Evolutionary conservation across 2,888 invertebrate genomes (phyloP).

Genomic region (Pomacea canaliculata): DNA sequence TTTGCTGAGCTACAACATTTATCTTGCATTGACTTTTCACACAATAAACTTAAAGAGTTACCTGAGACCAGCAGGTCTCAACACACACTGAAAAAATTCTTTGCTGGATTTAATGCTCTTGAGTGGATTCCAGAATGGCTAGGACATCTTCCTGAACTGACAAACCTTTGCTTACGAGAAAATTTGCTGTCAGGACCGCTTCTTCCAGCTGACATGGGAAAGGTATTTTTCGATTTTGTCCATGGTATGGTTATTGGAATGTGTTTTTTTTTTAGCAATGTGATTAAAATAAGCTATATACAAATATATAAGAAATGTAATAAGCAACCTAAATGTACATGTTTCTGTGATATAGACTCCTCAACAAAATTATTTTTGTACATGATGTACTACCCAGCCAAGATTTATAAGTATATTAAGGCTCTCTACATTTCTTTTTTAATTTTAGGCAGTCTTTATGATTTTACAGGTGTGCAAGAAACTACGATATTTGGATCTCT

Average conservation of each 20-base stretch:
- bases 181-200: conserved; percentile 46
- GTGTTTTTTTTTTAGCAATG: too few species aligned
- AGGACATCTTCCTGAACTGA: conserved; percentile 37
- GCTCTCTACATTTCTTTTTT: too few species aligned
- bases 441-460: too few species aligned
- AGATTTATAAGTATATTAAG: too few species aligned
- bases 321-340: too few species aligned
- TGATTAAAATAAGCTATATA: too few species aligned
- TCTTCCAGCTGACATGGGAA: conserved; percentile 44
- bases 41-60: conserved; percentile 45
- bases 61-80: conserved; percentile 43
- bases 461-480: conserved; percentile 32
- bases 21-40: conserved; percentile 51
- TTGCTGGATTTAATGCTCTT: conserved; percentile 46
- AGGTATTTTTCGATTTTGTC: not conserved
- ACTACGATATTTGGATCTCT: conserved; percentile 48
- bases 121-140: conserved; percentile 50
- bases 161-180: conserved; percentile 49
- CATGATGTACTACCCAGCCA: too few species aligned
- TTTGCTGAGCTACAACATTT: conserved; percentile 46
- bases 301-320: too few species aligned
- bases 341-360: too few species aligned
- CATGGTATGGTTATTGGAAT: not conserved
- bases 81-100: conserved; percentile 44
- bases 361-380: too few species aligned